Percentiles rank a stretch among this genome's conserved stretches.
These are phyloP conservation scores for Gymnopithys bicolor DNA, from an alignment of 2,797 vertebrate genomes.

Conservation along the genomic window DNA sequence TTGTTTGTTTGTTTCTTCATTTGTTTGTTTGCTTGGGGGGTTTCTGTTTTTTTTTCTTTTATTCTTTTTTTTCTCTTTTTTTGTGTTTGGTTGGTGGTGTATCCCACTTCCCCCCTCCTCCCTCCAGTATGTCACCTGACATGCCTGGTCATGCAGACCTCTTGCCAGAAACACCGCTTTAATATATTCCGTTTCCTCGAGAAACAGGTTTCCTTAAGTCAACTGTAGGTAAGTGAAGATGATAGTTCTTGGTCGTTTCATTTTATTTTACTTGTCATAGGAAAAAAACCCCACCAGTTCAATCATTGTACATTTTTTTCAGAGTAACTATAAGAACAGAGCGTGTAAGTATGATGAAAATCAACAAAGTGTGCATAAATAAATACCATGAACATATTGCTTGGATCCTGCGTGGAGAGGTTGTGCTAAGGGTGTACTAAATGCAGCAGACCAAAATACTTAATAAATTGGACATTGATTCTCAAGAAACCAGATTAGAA, in stretches of 20 bases:
- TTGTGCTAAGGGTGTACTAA: background rate
- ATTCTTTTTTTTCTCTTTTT: too few relatives aligned
- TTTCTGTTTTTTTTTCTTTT: background rate
- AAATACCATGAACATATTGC: background rate
- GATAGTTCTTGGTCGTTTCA: background rate
- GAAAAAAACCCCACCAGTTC: background rate
- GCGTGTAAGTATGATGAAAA: background rate
- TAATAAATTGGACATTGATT: background rate
- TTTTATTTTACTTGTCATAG: background rate
- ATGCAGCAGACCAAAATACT: background rate
- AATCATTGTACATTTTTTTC: background rate
- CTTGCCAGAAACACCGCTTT: background rate
- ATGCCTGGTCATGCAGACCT: slow-evolving; percentile 6
- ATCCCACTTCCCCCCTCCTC: background rate
- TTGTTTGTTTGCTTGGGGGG: background rate
- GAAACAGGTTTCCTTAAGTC: slow-evolving; percentile 35
- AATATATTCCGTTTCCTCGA: slow-evolving; percentile 22
- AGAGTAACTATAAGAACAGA: background rate
- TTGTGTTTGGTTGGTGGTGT: background rate
- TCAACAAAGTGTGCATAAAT: background rate
- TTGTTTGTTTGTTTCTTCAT: background rate
- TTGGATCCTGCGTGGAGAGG: background rate
- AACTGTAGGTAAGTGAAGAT: background rate
- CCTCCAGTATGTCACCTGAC: background rate
- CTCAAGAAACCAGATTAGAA: background rate